Percentiles rank a stretch among this genome's conserved stretches.
These are phyloP conservation scores for cattle (Bos taurus) DNA, from an alignment of 2,113 vertebrate genomes.

Conservation along the genomic window DNA sequence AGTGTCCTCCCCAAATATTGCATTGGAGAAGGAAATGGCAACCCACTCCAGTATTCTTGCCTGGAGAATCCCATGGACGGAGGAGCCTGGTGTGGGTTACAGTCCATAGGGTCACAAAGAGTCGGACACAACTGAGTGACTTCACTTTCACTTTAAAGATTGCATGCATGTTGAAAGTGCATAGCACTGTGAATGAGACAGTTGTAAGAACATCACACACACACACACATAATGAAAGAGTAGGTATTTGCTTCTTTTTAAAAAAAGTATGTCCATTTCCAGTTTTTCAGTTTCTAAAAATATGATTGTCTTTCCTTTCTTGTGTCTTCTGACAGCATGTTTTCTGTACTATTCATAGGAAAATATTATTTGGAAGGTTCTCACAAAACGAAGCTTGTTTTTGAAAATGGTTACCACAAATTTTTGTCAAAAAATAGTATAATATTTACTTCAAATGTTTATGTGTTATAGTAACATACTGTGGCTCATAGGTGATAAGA, in stretches of 20 bases:
- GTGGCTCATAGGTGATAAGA: not conserved
- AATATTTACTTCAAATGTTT: not conserved
- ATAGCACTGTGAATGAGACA: not conserved
- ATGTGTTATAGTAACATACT: not conserved
- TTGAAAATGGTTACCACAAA: not conserved
- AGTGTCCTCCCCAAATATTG: not conserved
- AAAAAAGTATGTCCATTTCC: not conserved
- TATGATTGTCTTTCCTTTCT: not conserved
- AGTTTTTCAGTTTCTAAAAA: not conserved
- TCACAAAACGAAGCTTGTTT: not conserved
- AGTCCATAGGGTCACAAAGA: too few species aligned
- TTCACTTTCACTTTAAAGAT: too few species aligned
- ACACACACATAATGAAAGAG: not conserved
- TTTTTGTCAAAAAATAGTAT: constrained; percentile 28
- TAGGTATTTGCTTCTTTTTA: not conserved
- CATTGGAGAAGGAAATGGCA: too few species aligned
- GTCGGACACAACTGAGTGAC: too few species aligned
- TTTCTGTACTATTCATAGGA: not conserved
- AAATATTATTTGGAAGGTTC: not conserved
- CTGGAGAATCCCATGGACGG: too few species aligned
- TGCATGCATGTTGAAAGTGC: not conserved
- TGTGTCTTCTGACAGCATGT: not conserved
- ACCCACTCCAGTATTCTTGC: too few species aligned
- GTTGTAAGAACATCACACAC: not conserved
- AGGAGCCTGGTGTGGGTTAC: too few species aligned